Base-by-base conservation (phyloP, 2,797 vertebrate genomes). In the Xenentodon cancila region DNA sequence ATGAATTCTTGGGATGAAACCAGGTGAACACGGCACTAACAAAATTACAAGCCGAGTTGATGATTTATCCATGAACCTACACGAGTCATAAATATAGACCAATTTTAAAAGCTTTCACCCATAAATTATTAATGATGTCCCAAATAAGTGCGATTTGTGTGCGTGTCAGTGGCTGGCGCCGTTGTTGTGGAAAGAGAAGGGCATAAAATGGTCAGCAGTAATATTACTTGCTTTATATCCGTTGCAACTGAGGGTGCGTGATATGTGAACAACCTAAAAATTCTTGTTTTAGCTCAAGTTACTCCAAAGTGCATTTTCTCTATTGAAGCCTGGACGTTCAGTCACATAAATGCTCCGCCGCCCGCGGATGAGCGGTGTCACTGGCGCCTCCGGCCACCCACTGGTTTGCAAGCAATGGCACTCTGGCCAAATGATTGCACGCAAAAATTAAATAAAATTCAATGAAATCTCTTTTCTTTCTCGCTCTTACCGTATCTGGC, bases 91-190 rank as follows among this genome's bases (percentile, higher is more conserved):
- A 90, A 90, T 83, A 88, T 78, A 81, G 82, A 66, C 74, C 71
- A 76, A 79, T 84, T 89, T 88, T 80, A 87, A 89, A 85, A 84
- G 86, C 84, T 80, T 57, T 68, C 79, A 71, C 59, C 52, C 74
- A 73, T 90, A 72, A 90, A 91, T 90, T 84, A 90, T 90, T 86
- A 42, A 89, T 79, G 56, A 68, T 66, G 75, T 75, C 74, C 68
- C 76, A 75, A 66, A 79, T 68, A 15, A 5, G 66, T 54, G 64
- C 52, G 27, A 83, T 79, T 51, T 84, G 60, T 79, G 77, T 57
- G 66, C 32, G 44, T 59, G 56, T 76, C 16, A 46, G 27, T 63
- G 63, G 66, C 51, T 67, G 50, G 13, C 18, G 62, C 57, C 55
- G 54, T 57, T 64, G 52, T 48, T 21, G 20, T 45, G 30, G 19